phyloP scores from a whole-genome alignment of 2,888 invertebrate species.

The Hirtodrosophila alboralis region DNA sequence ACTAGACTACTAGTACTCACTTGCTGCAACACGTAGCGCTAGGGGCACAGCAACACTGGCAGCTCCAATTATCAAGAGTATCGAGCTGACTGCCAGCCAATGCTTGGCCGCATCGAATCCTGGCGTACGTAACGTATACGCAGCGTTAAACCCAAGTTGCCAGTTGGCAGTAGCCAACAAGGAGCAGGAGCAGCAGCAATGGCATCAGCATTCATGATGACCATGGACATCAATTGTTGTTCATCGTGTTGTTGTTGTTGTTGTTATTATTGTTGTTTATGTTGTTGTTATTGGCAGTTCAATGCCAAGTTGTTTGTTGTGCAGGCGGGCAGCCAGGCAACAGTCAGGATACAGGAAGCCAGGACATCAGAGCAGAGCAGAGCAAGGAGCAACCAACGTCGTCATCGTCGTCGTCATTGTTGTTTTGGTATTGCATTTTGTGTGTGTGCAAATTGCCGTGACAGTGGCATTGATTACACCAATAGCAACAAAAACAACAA shows the following conservation, averaged over 20 bases:
- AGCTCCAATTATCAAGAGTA: constrained; percentile 90
- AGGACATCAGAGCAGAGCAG: background rate
- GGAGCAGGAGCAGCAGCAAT: constrained; percentile 22
- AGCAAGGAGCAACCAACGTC: background rate
- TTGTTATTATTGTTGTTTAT: constrained; percentile 41
- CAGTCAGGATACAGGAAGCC: background rate
- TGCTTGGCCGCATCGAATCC: constrained; percentile 87
- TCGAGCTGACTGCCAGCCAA: constrained; percentile 91
- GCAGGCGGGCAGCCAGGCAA: constrained; percentile 23
- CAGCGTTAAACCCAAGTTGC: constrained; percentile 13
- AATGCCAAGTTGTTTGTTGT: constrained; percentile 71
- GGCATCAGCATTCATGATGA: constrained; percentile 69
- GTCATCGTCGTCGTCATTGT: constrained; percentile 27
- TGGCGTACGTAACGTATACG: constrained; percentile 65
- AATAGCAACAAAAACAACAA: constrained; percentile 44
- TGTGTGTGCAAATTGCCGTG: constrained; percentile 79
- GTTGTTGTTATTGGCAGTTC: constrained; percentile 73
- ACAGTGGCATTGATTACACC: constrained; percentile 78
- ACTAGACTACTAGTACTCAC: constrained; percentile 72
- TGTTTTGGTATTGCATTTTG: constrained; percentile 73
- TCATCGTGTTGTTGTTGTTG: constrained; percentile 34
- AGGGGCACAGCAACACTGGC: constrained; percentile 92
- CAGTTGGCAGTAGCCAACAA: constrained; percentile 2
- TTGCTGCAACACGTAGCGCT: constrained; percentile 90
- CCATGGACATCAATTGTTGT: constrained; percentile 51